Base-by-base conservation (phyloP, 2,797 vertebrate species). In the Melanotaenia trifasciata region DNA sequence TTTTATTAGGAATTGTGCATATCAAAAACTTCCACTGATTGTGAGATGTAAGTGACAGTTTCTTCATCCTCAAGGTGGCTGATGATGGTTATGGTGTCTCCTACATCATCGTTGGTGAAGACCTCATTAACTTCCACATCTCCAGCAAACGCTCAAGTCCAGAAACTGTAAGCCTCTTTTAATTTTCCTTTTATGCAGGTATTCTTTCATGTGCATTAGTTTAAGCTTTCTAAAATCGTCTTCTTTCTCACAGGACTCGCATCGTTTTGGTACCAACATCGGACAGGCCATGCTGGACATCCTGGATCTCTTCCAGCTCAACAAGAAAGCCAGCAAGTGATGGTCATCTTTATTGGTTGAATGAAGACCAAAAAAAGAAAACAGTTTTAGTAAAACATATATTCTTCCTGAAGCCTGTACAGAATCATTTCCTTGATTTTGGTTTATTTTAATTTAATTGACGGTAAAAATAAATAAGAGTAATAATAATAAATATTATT, bases 51-150 rank as follows among this genome's bases (percentile, higher is more conserved):
- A 30, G 36, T 20, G n/a, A 32, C 0, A 30, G 28, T 51, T 26
- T 22, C 24, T 66, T 58, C n/a, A 12, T 76, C 45, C 47, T 1
- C 53, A 67, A 99, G 98, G 98, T 99, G 75, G 98, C 97, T 43
- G 96, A 99, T 79, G 98, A 99, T 56, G 98, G 98, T 66, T 99
- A 99, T 3, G 98, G 98, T 0, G 98, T 99, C 67, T 99, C 98
- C 1, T 99, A 99, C 73, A 96, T 99, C 20, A 94, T 98, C 14
- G 79, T 98, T 45, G 98, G 87, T 9, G 98, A 99, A 45, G 91
- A 96, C 61, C 92, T 94, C 65, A 96, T 99, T 89, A 97, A 96
- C 74, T 99, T 99, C 87, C 98, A 99, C 64, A 93, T 99, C 83
- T 99, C 97, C 72, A 98, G 98, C 95, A 99, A 99, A 92, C 72